Base-by-base conservation (phyloP, 2,888 invertebrate genomes). In the Deilephila porcellus region DNA sequence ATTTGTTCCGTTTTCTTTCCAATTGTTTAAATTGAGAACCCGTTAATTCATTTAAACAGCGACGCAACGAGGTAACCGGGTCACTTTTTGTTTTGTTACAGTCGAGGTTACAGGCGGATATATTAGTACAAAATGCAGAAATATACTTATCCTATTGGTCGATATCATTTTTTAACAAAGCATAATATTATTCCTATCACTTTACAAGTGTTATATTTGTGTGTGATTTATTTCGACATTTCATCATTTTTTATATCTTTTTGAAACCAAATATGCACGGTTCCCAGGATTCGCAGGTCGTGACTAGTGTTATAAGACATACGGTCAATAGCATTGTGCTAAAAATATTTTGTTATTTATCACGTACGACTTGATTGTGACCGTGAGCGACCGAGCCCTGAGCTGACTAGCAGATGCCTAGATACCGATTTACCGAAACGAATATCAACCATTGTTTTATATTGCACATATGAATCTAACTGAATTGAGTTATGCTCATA, bases 291-390 rank as follows among this genome's bases (percentile, higher is more conserved):
- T 79, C 80, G 76, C 78, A 81, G 83, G 73, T 88, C 91, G 90
- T 91, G 89, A 91, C 89, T 85, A 86, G 88, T 85, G 85, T 91
- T 86, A 85, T 88, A 76, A 86, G 79, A 82, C 80, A 83, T 79
- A 81, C 74, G 77, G 83, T 74, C 81, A 80, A 76, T 83, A 82
- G 77, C 82, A 79, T 80, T 84, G 80, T 78, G 79, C 77, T 82
- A 82, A 84, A 86, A 88, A 82, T 84, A 86, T 87, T 85, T 85
- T 83, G 79, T 83, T 85, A 85, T 87, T 86, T 78, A 82, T 85
- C 87, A 85, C 83, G 86, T 87, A 82, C 75, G 85, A 85, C 82
- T 87, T 76, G 74, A 53, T 73, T 76, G 74, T 75, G 76, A 77
- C 71, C 77, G 78, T 76, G 75, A 71, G 79, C 70, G 80, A 73